Percentiles rank a stretch among this genome's conserved stretches.
Evolutionary conservation across 2,888 invertebrate genomes (phyloP).

Genomic region (Leptopterna dolabrata): DNA sequence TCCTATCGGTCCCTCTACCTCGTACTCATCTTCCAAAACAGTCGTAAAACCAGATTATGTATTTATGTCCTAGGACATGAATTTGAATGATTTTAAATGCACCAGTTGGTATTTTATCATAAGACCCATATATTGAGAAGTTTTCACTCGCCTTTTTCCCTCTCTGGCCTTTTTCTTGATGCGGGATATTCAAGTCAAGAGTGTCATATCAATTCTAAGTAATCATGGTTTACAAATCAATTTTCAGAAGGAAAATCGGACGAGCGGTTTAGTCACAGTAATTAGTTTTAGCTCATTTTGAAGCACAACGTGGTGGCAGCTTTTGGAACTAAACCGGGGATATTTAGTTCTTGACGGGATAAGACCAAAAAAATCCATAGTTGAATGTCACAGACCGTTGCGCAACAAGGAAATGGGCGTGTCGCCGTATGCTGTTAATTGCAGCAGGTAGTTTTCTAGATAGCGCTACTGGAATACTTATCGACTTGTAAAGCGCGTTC

Average conservation of each 20-base stretch:
- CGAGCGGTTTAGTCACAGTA: too few relatives aligned
- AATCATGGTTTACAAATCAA: too few relatives aligned
- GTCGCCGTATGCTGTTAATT: slow-evolving; percentile 7
- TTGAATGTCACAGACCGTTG: background rate
- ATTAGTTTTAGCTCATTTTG: too few relatives aligned
- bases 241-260: too few relatives aligned
- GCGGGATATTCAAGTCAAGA: background rate
- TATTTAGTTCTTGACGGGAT: too few relatives aligned
- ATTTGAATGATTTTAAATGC: background rate
- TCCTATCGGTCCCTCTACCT: background rate
- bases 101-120: background rate
- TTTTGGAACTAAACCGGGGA: too few relatives aligned
- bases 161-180: background rate
- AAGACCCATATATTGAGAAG: background rate
- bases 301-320: too few relatives aligned
- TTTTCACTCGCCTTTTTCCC: background rate
- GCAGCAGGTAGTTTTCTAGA: background rate
- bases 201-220: too few relatives aligned
- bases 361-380: background rate
- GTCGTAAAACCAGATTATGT: background rate
- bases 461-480: background rate
- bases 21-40: background rate
- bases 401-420: background rate
- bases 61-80: background rate
- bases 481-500: background rate